Evolutionary conservation across 2,113 vertebrate genomes (phyloP).

Genomic region (Ibidorhyncha struthersii): DNA sequence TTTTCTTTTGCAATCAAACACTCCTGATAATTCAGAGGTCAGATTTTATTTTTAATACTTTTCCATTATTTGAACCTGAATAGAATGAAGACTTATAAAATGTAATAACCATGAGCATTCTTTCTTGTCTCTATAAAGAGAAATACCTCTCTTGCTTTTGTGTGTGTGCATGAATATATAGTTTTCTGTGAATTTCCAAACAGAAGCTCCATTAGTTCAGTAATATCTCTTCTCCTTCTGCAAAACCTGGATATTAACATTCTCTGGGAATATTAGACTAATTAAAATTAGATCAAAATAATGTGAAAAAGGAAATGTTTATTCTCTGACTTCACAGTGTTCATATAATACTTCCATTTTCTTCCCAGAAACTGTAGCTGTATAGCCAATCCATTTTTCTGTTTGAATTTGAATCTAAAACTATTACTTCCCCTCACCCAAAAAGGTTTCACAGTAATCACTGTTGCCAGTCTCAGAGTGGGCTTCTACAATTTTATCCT

Average conservation of each 20-base stretch:
- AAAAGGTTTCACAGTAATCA: background rate
- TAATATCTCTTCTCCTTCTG: background rate
- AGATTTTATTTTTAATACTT: background rate
- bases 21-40: background rate
- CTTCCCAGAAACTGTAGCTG: background rate
- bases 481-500: background rate
- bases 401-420: background rate
- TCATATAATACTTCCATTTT: background rate
- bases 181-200: background rate
- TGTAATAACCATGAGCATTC: background rate
- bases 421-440: background rate
- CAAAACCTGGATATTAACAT: background rate
- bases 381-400: background rate
- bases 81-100: background rate
- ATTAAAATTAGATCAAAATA: background rate
- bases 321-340: background rate
- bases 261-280: background rate
- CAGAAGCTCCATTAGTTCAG: background rate
- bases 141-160: background rate
- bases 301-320: background rate
- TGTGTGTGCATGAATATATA: background rate
- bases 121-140: background rate
- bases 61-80: background rate
- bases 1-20: background rate
- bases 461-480: background rate